phyloP scores from a whole-genome alignment of 2,797 vertebrate genomes.

The Pitangus sulphuratus region DNA sequence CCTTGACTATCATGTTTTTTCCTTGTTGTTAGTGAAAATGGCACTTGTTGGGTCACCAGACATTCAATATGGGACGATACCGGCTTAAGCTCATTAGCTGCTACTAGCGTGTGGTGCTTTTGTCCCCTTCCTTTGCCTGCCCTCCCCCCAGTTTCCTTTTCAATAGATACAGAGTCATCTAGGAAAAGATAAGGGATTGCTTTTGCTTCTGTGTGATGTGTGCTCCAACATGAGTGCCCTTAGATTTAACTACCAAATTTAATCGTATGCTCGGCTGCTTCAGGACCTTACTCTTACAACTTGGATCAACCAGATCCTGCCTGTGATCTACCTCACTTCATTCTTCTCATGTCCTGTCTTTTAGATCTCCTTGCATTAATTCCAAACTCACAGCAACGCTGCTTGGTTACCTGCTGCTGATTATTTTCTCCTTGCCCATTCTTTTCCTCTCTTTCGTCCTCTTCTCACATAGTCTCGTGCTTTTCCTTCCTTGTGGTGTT shows the following conservation, averaged over 20 bases:
- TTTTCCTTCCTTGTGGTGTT: neutral
- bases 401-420: neutral
- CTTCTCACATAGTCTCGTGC: neutral
- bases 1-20: neutral
- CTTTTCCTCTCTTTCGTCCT: neutral
- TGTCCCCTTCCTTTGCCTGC: neutral
- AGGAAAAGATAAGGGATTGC: slow-evolving; percentile 10
- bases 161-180: neutral
- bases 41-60: slow-evolving; percentile 16
- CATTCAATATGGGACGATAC: neutral
- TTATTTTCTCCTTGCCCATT: neutral
- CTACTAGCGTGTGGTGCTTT: neutral
- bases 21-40: slow-evolving; percentile 3
- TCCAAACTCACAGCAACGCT: neutral
- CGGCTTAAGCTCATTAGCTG: slow-evolving; percentile 28
- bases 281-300: neutral
- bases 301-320: neutral
- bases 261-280: slow-evolving; percentile 1
- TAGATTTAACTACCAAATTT: slow-evolving; percentile 16
- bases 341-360: neutral
- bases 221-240: neutral
- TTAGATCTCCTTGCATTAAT: neutral
- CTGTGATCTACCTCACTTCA: neutral
- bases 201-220: neutral
- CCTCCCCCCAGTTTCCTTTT: neutral